Evolutionary conservation across 2,797 vertebrate species (phyloP).

Genomic region (Phalanger gymnotis): DNA sequence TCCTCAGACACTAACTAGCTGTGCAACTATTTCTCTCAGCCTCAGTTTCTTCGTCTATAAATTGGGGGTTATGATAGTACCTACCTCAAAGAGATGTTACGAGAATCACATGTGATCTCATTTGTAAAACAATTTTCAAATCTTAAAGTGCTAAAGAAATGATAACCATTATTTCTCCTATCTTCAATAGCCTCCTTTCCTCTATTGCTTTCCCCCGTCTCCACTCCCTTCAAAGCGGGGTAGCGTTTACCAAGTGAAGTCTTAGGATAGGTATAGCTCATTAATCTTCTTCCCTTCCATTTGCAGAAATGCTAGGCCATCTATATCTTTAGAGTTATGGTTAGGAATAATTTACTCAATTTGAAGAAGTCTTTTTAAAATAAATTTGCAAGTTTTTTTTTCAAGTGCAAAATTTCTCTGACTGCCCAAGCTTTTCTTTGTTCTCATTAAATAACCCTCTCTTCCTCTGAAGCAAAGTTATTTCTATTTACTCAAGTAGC

Average conservation of each 20-base stretch:
- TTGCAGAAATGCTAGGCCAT: neutral
- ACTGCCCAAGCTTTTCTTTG: neutral
- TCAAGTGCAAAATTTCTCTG: neutral
- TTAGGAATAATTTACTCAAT: neutral
- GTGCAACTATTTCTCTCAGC: neutral
- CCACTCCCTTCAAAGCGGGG: neutral
- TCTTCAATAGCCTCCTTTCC: neutral
- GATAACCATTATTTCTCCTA: neutral
- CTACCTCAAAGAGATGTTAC: neutral
- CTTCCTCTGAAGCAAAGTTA: neutral
- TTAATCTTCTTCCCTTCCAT: neutral
- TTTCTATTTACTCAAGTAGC: neutral
- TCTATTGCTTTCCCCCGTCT: neutral
- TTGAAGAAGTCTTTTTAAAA: neutral
- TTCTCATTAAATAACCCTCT: neutral
- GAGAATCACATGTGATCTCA: neutral
- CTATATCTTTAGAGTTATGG: neutral
- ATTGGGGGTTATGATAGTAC: neutral
- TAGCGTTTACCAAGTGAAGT: neutral
- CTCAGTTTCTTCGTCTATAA: neutral
- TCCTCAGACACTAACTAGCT: neutral
- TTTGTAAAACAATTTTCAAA: neutral
- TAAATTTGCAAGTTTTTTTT: neutral
- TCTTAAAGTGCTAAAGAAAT: neutral
- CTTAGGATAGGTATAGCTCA: neutral